Conservation (phyloP, 2,797 vertebrate species). For the Chaetophractus vellerosus region DNA sequence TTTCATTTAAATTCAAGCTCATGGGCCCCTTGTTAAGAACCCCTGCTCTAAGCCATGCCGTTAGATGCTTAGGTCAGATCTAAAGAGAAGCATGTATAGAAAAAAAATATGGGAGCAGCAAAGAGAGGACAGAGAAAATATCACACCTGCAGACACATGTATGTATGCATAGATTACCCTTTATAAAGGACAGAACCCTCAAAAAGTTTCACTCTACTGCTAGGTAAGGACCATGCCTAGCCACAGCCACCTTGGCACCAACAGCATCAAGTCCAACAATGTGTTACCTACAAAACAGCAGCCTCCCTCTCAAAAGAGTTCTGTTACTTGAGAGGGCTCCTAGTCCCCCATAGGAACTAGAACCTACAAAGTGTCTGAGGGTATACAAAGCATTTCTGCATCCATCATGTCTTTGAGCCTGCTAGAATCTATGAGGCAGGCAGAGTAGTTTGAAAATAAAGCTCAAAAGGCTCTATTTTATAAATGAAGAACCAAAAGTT, state of each 20-base stretch:
- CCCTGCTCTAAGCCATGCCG: background rate
- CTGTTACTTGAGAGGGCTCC: background rate
- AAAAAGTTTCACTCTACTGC: background rate
- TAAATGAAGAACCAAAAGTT: background rate
- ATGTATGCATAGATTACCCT: background rate
- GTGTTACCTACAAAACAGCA: background rate
- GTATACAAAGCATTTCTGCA: background rate
- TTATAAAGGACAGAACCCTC: background rate
- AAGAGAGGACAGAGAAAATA: background rate
- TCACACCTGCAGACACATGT: background rate
- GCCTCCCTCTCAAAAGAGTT: background rate
- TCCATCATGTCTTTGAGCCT: background rate
- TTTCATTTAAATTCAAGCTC: too few relatives aligned
- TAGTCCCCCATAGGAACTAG: background rate
- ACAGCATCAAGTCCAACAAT: background rate
- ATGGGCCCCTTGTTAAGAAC: too few relatives aligned
- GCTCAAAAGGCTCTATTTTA: background rate
- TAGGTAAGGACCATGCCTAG: too few relatives aligned
- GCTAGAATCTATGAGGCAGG: background rate
- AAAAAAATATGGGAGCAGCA: background rate
- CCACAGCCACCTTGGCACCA: background rate
- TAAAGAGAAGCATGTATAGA: background rate
- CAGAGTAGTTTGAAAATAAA: background rate
- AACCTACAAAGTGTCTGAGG: background rate
- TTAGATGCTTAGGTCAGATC: background rate